These are phyloP conservation scores for Venturia canescens DNA, from an alignment of 1,140 invertebrate species.

Conservation along the genomic window DNA sequence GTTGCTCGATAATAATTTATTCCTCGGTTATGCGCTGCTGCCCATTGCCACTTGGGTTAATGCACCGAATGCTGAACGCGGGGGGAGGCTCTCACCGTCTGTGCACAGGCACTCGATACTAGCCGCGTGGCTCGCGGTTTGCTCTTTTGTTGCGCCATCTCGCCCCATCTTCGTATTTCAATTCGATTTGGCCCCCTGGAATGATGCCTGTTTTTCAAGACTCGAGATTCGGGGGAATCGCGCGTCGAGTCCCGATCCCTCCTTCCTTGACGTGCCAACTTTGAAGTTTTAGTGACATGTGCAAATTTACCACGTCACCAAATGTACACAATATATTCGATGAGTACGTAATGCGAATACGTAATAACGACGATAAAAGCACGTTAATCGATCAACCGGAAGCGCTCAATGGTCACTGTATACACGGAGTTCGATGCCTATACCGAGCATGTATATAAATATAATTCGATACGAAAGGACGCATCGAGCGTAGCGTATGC, in stretches of 20 bases:
- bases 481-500: background rate
- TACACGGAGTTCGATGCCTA: background rate
- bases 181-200: background rate
- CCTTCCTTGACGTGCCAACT: no score
- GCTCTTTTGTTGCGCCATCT: background rate
- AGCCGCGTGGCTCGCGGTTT: background rate
- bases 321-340: no score
- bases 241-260: no score
- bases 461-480: background rate
- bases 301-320: no score
- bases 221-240: no score
- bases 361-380: conserved; percentile 16
- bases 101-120: background rate
- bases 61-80: background rate
- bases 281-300: no score
- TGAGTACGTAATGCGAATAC: background rate
- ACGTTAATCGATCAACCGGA: conserved; percentile 36
- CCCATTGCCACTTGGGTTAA: background rate
- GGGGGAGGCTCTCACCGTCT: background rate
- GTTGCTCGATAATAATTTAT: conserved; percentile 14
- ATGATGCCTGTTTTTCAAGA: no score
- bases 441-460: background rate
- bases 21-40: conserved; percentile 4
- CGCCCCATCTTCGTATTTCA: background rate
- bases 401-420: conserved; percentile 40